These are phyloP conservation scores for Oasisia sp. DNA, from an alignment of 2,888 invertebrate species.

Conservation along the genomic window DNA sequence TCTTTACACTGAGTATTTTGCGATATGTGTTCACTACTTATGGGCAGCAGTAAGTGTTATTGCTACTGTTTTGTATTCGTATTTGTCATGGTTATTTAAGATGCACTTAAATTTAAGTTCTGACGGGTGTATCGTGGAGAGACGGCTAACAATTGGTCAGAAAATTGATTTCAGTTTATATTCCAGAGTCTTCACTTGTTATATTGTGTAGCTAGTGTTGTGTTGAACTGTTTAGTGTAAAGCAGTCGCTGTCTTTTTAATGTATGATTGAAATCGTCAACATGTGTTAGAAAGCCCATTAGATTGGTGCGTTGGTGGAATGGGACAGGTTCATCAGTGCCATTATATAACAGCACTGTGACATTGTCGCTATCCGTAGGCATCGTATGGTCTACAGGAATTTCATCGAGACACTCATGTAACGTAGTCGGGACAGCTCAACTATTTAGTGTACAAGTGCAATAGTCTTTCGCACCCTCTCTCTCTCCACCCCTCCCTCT, in stretches of 20 bases:
- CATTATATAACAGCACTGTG: too few species aligned
- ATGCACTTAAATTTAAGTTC: background rate
- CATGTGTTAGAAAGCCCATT: too few species aligned
- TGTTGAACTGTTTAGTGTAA: background rate
- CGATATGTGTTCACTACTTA: background rate
- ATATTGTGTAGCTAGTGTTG: background rate
- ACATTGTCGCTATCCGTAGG: too few species aligned
- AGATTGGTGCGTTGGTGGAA: too few species aligned
- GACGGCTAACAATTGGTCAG: background rate
- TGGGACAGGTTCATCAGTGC: too few species aligned
- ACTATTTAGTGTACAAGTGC: too few species aligned
- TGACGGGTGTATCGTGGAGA: background rate
- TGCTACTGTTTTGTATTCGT: background rate
- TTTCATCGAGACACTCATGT: too few species aligned
- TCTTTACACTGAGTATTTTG: background rate
- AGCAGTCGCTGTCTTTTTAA: background rate
- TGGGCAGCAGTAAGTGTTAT: background rate
- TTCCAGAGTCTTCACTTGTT: background rate
- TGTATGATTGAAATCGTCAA: background rate
- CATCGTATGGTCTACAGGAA: too few species aligned
- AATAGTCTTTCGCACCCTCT: too few species aligned
- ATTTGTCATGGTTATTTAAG: background rate
- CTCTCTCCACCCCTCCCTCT: too few species aligned
- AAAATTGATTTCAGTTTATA: background rate
- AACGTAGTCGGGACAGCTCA: too few species aligned